phyloP scores from a whole-genome alignment of 2,797 vertebrate genomes.

The Sebastes goodei region DNA sequence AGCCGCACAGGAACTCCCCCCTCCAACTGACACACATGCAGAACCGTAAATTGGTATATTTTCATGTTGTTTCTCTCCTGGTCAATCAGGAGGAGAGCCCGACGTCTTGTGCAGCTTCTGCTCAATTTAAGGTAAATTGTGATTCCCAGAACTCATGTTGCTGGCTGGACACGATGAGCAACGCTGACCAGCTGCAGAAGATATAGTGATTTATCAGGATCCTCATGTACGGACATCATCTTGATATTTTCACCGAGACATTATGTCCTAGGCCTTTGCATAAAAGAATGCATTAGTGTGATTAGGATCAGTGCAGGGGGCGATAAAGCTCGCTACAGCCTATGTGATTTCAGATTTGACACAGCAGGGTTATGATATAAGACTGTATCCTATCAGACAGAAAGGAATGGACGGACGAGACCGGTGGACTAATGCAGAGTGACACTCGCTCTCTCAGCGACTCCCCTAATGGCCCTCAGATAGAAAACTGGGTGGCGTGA shows the following conservation, averaged over 20 bases:
- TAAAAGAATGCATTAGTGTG: slow-evolving; percentile 47
- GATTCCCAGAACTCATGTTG: slow-evolving; percentile 1
- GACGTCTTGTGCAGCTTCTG: not conserved
- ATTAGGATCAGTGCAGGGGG: slow-evolving; percentile 46
- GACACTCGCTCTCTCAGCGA: slow-evolving; percentile 72
- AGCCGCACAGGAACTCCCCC: not conserved
- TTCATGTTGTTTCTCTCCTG: not conserved
- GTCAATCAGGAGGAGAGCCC: not conserved
- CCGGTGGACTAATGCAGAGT: slow-evolving; percentile 66
- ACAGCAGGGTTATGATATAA: slow-evolving; percentile 53
- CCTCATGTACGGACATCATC: slow-evolving; percentile 6
- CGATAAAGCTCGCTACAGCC: slow-evolving; percentile 18
- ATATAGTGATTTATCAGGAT: slow-evolving; percentile 13
- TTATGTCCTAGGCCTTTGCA: slow-evolving; percentile 33
- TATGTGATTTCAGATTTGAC: slow-evolving; percentile 58
- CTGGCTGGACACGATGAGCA: not conserved
- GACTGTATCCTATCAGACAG: slow-evolving; percentile 65
- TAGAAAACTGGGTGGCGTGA: slow-evolving; percentile 54
- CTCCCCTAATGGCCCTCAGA: slow-evolving; percentile 70
- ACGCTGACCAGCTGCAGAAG: slow-evolving; percentile 6
- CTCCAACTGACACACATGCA: not conserved
- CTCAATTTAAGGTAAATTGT: not conserved
- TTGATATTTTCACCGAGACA: slow-evolving; percentile 33
- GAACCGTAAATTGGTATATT: not conserved
- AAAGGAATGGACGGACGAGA: slow-evolving; percentile 41